Evolutionary conservation across 2,888 invertebrate genomes (phyloP).

Genomic region (Panzeria rudis): DNA sequence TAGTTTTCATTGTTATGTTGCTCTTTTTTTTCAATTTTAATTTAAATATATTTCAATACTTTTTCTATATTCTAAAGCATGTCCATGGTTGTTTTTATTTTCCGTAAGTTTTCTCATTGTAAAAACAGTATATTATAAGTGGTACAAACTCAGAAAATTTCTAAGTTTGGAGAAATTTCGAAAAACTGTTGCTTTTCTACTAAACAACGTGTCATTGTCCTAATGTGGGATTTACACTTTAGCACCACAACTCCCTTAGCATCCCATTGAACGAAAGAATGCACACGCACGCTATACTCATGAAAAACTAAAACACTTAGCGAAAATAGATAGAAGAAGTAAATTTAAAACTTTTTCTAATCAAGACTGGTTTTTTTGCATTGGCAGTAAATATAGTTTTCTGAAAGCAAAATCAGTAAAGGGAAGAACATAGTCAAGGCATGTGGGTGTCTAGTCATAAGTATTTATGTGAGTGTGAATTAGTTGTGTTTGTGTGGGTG

Average conservation of each 20-base stretch:
- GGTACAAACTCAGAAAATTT: conserved; percentile 17
- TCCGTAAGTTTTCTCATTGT: conserved; percentile 6
- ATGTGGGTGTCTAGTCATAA: background rate
- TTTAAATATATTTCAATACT: conserved; percentile 45
- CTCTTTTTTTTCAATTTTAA: conserved; percentile 27
- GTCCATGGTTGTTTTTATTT: conserved; percentile 11
- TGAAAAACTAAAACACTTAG: conserved; percentile 40
- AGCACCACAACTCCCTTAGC: conserved; percentile 47
- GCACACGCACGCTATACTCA: conserved; percentile 1
- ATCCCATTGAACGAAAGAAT: conserved; percentile 3
- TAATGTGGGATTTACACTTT: conserved; percentile 65
- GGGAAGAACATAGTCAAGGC: background rate
- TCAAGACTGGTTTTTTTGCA: conserved; percentile 21
- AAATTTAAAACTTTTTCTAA: conserved; percentile 62
- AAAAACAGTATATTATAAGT: conserved; percentile 9
- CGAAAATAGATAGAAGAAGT: conserved; percentile 34
- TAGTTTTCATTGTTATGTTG: conserved; percentile 54
- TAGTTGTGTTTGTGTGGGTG: background rate
- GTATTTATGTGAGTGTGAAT: background rate
- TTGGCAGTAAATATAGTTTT: conserved; percentile 7
- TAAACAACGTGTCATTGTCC: conserved; percentile 64
- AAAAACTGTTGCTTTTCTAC: conserved; percentile 62
- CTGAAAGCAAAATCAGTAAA: conserved; percentile 1
- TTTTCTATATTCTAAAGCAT: conserved; percentile 32
- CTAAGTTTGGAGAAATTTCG: background rate